These are phyloP conservation scores for Turdus rufiventris DNA, from an alignment of 2,113 vertebrate species.

Conservation along the genomic window DNA sequence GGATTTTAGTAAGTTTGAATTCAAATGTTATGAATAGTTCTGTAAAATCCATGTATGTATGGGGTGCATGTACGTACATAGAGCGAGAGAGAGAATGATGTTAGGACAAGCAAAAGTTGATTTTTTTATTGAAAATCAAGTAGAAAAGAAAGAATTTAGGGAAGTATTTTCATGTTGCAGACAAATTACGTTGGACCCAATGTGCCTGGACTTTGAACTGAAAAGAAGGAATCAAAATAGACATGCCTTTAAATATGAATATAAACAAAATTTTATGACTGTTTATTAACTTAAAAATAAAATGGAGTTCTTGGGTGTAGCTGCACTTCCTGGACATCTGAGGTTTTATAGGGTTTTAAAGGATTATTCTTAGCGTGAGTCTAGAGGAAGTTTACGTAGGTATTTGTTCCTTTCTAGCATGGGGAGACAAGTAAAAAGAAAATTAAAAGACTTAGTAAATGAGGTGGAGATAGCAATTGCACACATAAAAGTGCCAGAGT, in stretches of 20 bases:
- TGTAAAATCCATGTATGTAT: background rate
- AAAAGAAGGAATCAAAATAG: background rate
- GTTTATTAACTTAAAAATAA: background rate
- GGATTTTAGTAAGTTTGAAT: background rate
- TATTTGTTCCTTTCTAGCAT: conserved; percentile 4
- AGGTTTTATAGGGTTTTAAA: background rate
- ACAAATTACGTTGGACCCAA: background rate
- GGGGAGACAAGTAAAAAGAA: background rate
- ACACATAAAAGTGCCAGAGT: background rate
- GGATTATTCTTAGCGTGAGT: background rate
- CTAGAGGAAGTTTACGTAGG: background rate
- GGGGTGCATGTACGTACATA: background rate
- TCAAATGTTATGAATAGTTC: background rate
- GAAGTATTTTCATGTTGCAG: background rate
- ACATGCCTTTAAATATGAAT: background rate
- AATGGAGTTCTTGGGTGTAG: background rate
- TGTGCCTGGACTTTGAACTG: background rate
- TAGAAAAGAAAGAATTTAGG: background rate
- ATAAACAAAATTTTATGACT: background rate
- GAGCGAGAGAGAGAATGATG: background rate
- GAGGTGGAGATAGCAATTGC: background rate
- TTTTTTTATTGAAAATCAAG: background rate
- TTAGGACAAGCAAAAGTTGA: background rate
- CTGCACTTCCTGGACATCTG: background rate
- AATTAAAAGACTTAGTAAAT: conserved; percentile 4